Evolutionary conservation across 1,140 invertebrate species (phyloP).

Genomic region (Neodiprion fabricii): DNA sequence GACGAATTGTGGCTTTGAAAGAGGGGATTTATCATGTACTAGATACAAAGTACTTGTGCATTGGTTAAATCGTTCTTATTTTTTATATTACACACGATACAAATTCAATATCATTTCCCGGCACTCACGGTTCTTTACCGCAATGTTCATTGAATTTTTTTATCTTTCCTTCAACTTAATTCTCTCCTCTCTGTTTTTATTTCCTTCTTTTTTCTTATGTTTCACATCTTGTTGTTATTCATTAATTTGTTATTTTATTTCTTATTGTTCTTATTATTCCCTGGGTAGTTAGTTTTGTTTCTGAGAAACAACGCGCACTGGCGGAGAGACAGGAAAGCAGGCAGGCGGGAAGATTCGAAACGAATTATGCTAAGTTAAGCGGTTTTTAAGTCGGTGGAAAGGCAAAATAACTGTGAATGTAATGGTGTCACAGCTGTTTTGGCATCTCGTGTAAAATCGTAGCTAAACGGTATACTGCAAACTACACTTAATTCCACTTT

Average conservation of each 20-base stretch:
- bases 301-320: neutral
- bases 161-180: no score
- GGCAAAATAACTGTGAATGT: neutral
- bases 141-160: no score
- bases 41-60: no score
- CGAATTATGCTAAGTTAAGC: constrained; percentile 5
- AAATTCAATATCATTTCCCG: no score
- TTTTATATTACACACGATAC: no score
- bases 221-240: neutral
- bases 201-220: neutral
- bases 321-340: neutral
- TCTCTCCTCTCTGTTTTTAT: no score
- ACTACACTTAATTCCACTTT: constrained; percentile 1
- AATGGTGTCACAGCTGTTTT: neutral
- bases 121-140: no score
- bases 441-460: no score
- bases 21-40: no score
- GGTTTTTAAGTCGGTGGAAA: constrained; percentile 4
- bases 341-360: neutral
- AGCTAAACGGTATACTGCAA: neutral
- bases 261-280: neutral
- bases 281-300: neutral
- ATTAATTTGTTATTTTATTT: neutral
- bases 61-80: no score
- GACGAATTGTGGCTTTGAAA: no score